Conservation (phyloP, 2,888 invertebrate species). For the Rhogogaster chlorosoma region DNA sequence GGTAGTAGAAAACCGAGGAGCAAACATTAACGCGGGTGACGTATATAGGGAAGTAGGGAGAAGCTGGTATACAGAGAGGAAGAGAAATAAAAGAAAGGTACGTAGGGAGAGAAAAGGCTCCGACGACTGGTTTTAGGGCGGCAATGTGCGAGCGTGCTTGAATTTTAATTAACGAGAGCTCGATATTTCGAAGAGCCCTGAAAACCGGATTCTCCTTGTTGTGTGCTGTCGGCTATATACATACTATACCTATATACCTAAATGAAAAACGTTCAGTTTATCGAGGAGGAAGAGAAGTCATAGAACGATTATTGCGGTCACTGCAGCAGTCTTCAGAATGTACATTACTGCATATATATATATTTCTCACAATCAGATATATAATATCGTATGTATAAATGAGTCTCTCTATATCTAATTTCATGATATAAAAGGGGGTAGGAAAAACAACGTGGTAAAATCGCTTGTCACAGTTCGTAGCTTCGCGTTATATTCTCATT, state of each 20-base stretch:
- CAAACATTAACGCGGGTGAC: not conserved
- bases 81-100: slow-evolving; percentile 21
- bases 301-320: not conserved
- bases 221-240: not conserved
- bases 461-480: no score
- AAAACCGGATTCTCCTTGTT: slow-evolving; percentile 36
- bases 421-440: no score
- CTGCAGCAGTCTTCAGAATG: not conserved
- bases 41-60: not conserved
- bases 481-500: not conserved
- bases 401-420: no score
- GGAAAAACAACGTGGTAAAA: no score
- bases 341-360: no score
- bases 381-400: no score
- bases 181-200: slow-evolving; percentile 32
- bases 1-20: not conserved
- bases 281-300: not conserved
- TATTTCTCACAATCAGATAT: no score
- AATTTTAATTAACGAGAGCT: slow-evolving; percentile 46
- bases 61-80: not conserved
- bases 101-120: not conserved
- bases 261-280: slow-evolving; percentile 6
- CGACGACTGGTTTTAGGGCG: slow-evolving; percentile 45
- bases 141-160: slow-evolving; percentile 43
- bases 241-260: not conserved